Base-by-base conservation (phyloP, 2,113 vertebrate species). In the Marmota monax region DNA sequence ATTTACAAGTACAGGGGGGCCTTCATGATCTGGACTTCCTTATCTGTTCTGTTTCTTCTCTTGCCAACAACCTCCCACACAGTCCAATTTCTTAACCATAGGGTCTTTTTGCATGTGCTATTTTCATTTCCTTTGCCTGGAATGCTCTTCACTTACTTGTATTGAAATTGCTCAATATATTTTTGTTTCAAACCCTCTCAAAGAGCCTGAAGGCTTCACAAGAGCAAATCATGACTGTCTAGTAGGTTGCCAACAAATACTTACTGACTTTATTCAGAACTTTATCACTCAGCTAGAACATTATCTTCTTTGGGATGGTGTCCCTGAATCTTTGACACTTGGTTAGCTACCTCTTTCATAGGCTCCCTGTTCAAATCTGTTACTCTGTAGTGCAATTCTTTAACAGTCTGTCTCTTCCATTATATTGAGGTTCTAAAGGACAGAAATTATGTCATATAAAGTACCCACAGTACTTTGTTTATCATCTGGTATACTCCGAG, bases 141-240 rank as follows among this genome's bases (percentile, higher is more conserved):
- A 80, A 82, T 70, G 56, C 11, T 90, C 53, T 96, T 61, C 39
- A 86, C 12, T 84, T 32, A 42, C n/a, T 29, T 84, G 56, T 73
- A 16, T 83, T 37, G 5, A 65, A 92, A 77, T 90, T 69, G 4
- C 29, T 92, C 17, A 76, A n/a, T 61, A 76, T 7, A 87, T 67
- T 94, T 95, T 90, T 88, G n/a, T 63, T 96, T 63, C 87, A 72
- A 82, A 77, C 51, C 2, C 27, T 94, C 61, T 72, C 51, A 45
- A 63, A 34, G 39, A 88, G 67, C 11, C 20, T 34, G 72, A 88
- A 95, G 90, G 22, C 37, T 82, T 51, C 14, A 23, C 74, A 42
- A 95, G 13, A 92, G 29, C 63, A 88, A 90, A 63, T 1, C 13
- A 70, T 2, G 67, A 93, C 61, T 88, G 39, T 85, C 78, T 76